Evolutionary conservation across 2,113 vertebrate species (phyloP), one percentile per base, ranked within the genome.

Genomic region (Gymnobelideus leadbeateri): DNA sequence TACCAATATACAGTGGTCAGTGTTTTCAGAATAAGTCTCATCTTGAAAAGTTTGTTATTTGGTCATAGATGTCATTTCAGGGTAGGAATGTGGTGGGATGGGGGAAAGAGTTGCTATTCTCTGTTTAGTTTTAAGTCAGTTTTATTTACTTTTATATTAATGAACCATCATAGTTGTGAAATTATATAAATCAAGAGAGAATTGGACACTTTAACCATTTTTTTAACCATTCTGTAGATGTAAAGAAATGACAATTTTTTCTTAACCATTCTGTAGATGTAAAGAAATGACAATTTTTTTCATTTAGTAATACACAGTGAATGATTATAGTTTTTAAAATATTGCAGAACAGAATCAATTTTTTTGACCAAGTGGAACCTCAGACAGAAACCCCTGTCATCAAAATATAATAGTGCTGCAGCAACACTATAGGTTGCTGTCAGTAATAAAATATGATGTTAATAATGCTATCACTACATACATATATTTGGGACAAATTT

Each of bases 1-100:
- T 77, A 84, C 8, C 61, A 52, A 50, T 84, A 31, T 23, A 24
- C 37, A 51, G n/a, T 49, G 49, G 10, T 93, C 55, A 61, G n/a
- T 14, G 37, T 93, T 93, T 93, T 61, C 61, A 93, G 50, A n/a
- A 84, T 84, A 93, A 84, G 47, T 43, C 92, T 37, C 21, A 3
- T 93, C 37, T 43, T 93, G 92, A 68, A 24, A 50, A 61, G 47
- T 49, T 51, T 51, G 84, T 92, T 68, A 24, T 50, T 68, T 96
- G 94, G 94, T 84, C 4, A 0, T 52, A 52, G 47, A 31, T 26
- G 89, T 1, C 21, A 46, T 37, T 1, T 96, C 93, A 91, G 84
- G 47, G 46, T 93, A 90, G n/a, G 94, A n/a, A 84, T 6, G n/a
- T 84, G 9, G 19, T 43, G 14, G 2, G 19, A 2, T 84, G 19